Base-by-base conservation (phyloP, 2,113 vertebrate genomes). In the Anseranas semipalmata region DNA sequence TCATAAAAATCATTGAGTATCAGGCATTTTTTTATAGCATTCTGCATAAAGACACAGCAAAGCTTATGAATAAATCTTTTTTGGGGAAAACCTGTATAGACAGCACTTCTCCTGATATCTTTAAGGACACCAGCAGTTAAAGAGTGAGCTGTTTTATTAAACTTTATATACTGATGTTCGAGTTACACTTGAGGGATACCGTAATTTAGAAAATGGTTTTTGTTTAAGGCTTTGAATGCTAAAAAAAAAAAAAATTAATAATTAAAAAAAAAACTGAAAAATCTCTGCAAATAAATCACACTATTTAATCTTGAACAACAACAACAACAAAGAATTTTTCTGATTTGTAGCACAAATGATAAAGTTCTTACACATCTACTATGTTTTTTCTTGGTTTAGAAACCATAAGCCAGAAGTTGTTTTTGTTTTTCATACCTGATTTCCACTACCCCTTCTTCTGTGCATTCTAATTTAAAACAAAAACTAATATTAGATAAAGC, bases 401-500 rank as follows among this genome's bases (percentile, higher is more conserved):
- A 84, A 86, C 48, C 76, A 53, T 41, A 93, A 55, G 63, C 15
- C 25, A 87, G 45, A 79, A 81, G 77, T 58, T 87, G 71, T 4
- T 70, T 71, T 82, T 74, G 53, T 50, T 87, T 74, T 91, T 79
- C 88, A 74, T 91, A 90, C 82, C 78, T 95, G 88, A 48, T 85
- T 91, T 88, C 65, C 65, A 65, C 35, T 92, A 46, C 6, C 22
- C 77, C 39, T 78, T 77, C 67, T 89, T 88, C 56, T 8, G 3
- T 4, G 35, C 71, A 85, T 95, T 96, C 85, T 97, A 97, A 96
- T 94, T 97, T 94, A 92, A 95, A 97, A 92, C 77, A 95, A 95
- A 96, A 96, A 86, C 95, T 92, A 97, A 74, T 88, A 95, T 95
- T 97, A 96, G 72, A 95, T 95, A 98, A 96, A 94, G 93, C 89